Conservation (phyloP, 2,797 vertebrate genomes). For the Percopsis omiscomaycus region DNA sequence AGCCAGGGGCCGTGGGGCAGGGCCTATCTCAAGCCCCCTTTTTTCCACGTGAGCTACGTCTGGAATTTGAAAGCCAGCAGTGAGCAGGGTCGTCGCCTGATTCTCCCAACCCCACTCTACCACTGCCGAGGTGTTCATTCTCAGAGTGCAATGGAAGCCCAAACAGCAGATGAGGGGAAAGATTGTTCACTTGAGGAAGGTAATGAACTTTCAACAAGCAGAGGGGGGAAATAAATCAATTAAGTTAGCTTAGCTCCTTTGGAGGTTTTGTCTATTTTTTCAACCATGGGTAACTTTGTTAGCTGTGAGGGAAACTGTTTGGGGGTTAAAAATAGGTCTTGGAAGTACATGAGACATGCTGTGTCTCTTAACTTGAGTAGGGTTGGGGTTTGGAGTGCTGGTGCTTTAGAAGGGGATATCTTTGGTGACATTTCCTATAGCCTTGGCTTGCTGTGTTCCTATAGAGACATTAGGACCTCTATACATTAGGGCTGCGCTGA, state of each 20-base stretch:
- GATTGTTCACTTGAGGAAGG: constrained; percentile 64
- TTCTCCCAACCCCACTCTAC: constrained; percentile 21
- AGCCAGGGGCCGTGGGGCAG: constrained; percentile 71
- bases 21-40: constrained; percentile 70
- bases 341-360: constrained; percentile 58
- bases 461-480: not conserved
- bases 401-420: constrained; percentile 19
- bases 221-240: constrained; percentile 31
- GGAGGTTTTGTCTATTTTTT: constrained; percentile 22
- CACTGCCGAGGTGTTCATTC: constrained; percentile 27
- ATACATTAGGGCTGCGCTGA: constrained; percentile 1
- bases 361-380: constrained; percentile 48
- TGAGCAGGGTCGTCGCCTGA: constrained; percentile 22
- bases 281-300: constrained; percentile 53
- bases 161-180: constrained; percentile 62
- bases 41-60: constrained; percentile 64
- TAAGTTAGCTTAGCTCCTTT: constrained; percentile 33
- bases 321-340: constrained; percentile 75
- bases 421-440: constrained; percentile 28
- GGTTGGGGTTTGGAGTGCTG: constrained; percentile 33
- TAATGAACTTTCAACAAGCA: constrained; percentile 56
- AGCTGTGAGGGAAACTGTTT: constrained; percentile 56
- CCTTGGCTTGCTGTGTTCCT: constrained; percentile 1
- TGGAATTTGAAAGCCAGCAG: constrained; percentile 72
- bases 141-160: constrained; percentile 59